phyloP scores from a whole-genome alignment of 2,888 invertebrate species.

The Temnothorax ravouxi region DNA sequence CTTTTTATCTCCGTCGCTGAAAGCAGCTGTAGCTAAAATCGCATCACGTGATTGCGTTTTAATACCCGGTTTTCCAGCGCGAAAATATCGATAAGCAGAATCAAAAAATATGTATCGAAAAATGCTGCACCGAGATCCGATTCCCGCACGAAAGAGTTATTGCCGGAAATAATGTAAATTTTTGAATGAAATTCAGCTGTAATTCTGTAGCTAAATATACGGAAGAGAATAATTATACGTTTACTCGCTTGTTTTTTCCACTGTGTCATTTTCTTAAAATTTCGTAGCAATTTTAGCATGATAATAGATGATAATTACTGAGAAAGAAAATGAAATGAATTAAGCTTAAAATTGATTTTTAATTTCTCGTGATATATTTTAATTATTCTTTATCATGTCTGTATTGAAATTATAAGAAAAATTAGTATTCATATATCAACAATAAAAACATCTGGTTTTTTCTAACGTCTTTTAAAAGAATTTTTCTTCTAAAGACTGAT shows the following conservation, averaged over 20 bases:
- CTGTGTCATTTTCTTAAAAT: background rate
- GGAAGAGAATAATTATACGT: background rate
- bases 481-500: background rate
- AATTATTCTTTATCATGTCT: background rate
- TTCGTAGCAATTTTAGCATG: background rate
- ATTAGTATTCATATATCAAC: background rate
- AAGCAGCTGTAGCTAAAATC: constrained; percentile 47
- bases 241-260: background rate
- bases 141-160: background rate
- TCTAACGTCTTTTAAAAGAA: background rate
- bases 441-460: background rate
- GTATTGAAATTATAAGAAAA: background rate
- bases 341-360: background rate
- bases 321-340: background rate
- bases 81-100: constrained; percentile 31
- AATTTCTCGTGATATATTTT: background rate
- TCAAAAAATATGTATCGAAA: constrained; percentile 1
- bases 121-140: background rate
- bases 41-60: constrained; percentile 41
- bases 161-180: background rate
- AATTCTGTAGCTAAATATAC: background rate
- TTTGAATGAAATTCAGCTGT: background rate
- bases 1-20: constrained; percentile 19
- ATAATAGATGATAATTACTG: background rate
- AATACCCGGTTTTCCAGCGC: constrained; percentile 10